Percentiles rank a stretch among this genome's conserved stretches.
Conservation (phyloP, 2,888 invertebrate species). For the Diploptera punctata region DNA sequence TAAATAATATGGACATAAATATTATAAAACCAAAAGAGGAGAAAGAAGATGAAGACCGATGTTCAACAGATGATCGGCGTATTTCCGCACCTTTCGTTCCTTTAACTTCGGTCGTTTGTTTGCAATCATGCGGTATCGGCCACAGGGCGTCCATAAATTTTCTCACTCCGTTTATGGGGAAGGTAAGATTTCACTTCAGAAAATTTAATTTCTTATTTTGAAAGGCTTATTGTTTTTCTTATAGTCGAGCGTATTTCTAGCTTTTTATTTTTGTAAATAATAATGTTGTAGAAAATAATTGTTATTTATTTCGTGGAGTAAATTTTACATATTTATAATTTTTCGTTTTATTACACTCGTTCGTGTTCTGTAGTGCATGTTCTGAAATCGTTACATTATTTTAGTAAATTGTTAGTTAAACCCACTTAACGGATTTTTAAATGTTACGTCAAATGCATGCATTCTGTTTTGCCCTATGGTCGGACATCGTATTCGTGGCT, state of each 20-base stretch:
- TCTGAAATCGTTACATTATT: neutral
- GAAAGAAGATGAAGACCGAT: slow-evolving; percentile 6
- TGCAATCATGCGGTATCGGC: neutral
- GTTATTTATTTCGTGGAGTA: neutral
- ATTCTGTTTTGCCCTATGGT: neutral
- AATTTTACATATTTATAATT: neutral
- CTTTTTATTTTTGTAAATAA: slow-evolving; percentile 10
- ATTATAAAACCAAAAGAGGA: neutral
- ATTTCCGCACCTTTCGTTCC: neutral
- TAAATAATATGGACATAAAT: neutral
- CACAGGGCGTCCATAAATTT: neutral
- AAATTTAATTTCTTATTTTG: neutral
- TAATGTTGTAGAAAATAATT: slow-evolving; percentile 11
- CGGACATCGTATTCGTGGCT: neutral
- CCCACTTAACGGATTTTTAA: neutral
- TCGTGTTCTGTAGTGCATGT: slow-evolving; percentile 11
- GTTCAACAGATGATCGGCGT: neutral
- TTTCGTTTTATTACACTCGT: neutral
- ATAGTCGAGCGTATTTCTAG: neutral
- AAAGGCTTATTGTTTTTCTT: slow-evolving; percentile 18
- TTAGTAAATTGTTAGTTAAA: neutral
- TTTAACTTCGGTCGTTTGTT: neutral
- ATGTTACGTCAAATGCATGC: neutral
- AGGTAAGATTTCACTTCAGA: neutral
- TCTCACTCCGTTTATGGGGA: slow-evolving; percentile 5